Base-by-base conservation (phyloP, 2,113 vertebrate genomes). In the Chaenocephalus aceratus region DNA sequence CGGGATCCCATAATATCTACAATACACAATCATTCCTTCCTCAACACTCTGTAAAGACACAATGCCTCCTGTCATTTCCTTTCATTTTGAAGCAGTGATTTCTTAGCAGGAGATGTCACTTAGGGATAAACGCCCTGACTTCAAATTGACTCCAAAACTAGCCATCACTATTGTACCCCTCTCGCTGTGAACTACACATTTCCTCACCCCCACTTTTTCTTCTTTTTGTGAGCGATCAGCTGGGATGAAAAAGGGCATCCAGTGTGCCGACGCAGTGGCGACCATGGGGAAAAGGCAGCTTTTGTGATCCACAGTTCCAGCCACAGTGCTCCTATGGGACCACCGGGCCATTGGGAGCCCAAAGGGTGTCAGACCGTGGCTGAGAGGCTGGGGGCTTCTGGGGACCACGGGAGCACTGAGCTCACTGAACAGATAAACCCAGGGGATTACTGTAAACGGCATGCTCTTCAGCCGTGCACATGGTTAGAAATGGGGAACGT, bases 341-440 rank as follows among this genome's bases (percentile, higher is more conserved):
- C 26, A 21, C 61, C 44, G 75, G 70, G 65, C 85, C 75, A 52
- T 16, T 11, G 86, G 88, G 75, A 80, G 49, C 59, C 78, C 63
- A 73, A 52, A 60, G 62, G 58, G 86, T 80, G 77, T 61, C 51
- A 53, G 73, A 82, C 68, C 26, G 1, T 69, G 61, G 62, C 78
- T 51, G 45, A 78, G 74, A 78, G 82, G 59, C 77, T 60, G 62
- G 61, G 75, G 71, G 66, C 82, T 68, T 72, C 72, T 53, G 52
- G 51, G 80, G 74, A 72, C 72, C 81, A 30, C 57, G 71, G 75
- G 64, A 57, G 61, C 81, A 52, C 52, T 68, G 83, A 82, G 79
- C 83, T 85, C 82, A 83, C 11, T 60, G 86, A 88, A 87, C 79
- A 88, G 82, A 86, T 84, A 86, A 87, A 81, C 89, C 77, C 84